Evolutionary conservation across 1,140 invertebrate species (phyloP).

Genomic region (Diorhabda sublineata): DNA sequence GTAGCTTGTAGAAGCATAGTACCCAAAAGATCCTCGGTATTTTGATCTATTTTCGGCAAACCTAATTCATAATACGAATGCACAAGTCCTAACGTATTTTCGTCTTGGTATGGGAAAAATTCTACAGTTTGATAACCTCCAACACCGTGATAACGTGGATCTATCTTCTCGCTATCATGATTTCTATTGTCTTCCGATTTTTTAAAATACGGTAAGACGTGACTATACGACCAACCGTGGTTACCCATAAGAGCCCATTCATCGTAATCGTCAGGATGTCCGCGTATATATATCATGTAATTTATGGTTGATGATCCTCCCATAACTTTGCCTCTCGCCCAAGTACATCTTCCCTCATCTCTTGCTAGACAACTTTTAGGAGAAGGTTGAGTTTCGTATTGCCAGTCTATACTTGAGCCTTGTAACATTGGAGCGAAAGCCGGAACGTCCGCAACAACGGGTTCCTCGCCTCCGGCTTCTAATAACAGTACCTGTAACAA

Average conservation of each 20-base stretch:
- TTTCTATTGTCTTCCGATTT: constrained; percentile 53
- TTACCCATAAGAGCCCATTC: constrained; percentile 51
- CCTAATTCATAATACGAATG: constrained; percentile 59
- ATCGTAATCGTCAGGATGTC: constrained; percentile 53
- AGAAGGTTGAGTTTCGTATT: constrained; percentile 55
- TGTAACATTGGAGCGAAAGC: constrained; percentile 57
- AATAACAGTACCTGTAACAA: constrained; percentile 60
- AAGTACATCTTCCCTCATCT: constrained; percentile 46
- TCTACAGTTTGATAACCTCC: constrained; percentile 61
- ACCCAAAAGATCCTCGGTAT: constrained; percentile 54
- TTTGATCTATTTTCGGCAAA: constrained; percentile 53
- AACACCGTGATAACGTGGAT: constrained; percentile 53
- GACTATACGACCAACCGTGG: constrained; percentile 51
- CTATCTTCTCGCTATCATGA: constrained; percentile 41
- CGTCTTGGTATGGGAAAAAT: constrained; percentile 57
- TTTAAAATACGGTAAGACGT: constrained; percentile 53
- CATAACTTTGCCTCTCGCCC: constrained; percentile 53
- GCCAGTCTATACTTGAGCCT: constrained; percentile 57
- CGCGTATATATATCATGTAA: constrained; percentile 55
- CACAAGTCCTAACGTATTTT: constrained; percentile 52
- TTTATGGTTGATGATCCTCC: constrained; percentile 54
- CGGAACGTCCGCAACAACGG: constrained; percentile 63
- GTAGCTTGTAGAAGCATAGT: constrained; percentile 58
- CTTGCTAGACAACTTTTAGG: constrained; percentile 49
- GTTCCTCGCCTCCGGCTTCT: constrained; percentile 75